Conservation (phyloP, 2,888 invertebrate species). For the Griposia aprilina region DNA sequence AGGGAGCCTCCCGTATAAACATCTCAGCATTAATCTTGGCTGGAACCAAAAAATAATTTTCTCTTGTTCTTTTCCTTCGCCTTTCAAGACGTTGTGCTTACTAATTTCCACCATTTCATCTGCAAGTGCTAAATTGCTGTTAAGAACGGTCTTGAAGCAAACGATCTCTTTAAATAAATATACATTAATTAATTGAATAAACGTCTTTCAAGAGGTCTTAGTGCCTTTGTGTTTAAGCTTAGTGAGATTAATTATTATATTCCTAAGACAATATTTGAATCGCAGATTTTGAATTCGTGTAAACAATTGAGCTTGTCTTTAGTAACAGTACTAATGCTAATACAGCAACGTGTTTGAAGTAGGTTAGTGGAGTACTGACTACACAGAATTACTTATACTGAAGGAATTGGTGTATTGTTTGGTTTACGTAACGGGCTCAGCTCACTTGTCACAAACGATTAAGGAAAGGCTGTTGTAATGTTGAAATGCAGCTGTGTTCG, state of each 20-base stretch:
- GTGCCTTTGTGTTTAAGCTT: slow-evolving; percentile 45
- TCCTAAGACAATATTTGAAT: slow-evolving; percentile 58
- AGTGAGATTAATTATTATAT: slow-evolving; percentile 55
- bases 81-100: slow-evolving; percentile 28
- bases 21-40: slow-evolving; percentile 42
- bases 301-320: slow-evolving; percentile 40
- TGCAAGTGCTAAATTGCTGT: slow-evolving; percentile 48
- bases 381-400: slow-evolving; percentile 30
- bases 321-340: slow-evolving; percentile 32
- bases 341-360: slow-evolving; percentile 26
- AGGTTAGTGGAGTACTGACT: slow-evolving; percentile 52
- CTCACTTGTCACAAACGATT: slow-evolving; percentile 33
- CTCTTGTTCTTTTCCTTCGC: slow-evolving; percentile 19
- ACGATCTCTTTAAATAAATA: slow-evolving; percentile 57
- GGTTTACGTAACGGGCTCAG: slow-evolving; percentile 12
- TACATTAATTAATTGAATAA: slow-evolving; percentile 61
- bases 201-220: slow-evolving; percentile 35
- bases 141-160: slow-evolving; percentile 32
- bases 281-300: slow-evolving; percentile 49
- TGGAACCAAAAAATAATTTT: slow-evolving; percentile 34
- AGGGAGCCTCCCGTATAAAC: slow-evolving; percentile 28
- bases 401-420: slow-evolving; percentile 36
- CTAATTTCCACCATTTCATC: slow-evolving; percentile 45
- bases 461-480: neutral
- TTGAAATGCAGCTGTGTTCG: slow-evolving; percentile 11